These are phyloP conservation scores for Tipula lateralis DNA, from an alignment of 2,888 invertebrate genomes.

Conservation along the genomic window DNA sequence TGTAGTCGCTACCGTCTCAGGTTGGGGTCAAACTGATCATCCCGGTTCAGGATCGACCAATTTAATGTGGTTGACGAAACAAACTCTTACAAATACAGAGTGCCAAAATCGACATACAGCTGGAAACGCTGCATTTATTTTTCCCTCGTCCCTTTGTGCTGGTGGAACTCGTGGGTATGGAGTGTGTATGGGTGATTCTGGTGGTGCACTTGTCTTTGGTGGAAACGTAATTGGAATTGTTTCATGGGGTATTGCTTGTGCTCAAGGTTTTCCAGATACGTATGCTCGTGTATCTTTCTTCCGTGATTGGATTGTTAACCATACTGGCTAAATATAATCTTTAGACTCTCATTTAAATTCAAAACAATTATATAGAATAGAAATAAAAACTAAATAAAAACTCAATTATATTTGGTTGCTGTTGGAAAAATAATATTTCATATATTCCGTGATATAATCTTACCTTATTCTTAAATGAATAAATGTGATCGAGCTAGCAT, in stretches of 20 bases:
- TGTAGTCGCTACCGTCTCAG: constrained; percentile 26
- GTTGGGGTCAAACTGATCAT: constrained; percentile 33
- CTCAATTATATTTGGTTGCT: too few relatives aligned
- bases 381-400: too few relatives aligned
- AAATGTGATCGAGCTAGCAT: too few relatives aligned
- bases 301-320: constrained; percentile 41
- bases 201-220: constrained; percentile 45
- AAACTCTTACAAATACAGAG: constrained; percentile 31
- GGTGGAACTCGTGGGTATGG: constrained; percentile 35
- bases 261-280: constrained; percentile 45
- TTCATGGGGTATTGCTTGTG: too few relatives aligned
- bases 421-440: too few relatives aligned
- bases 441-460: too few relatives aligned
- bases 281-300: constrained; percentile 45
- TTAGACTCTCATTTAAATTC: too few relatives aligned
- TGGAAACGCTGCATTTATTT: constrained; percentile 44
- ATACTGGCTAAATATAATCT: background rate
- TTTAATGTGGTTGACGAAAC: background rate
- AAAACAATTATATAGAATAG: too few relatives aligned
- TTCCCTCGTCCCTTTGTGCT: constrained; percentile 46
- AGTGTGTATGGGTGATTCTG: constrained; percentile 44
- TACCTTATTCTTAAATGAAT: too few relatives aligned
- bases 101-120: constrained; percentile 34
- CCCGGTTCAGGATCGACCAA: constrained; percentile 29
- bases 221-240: constrained; percentile 45